Base-by-base conservation (phyloP, 2,888 invertebrate species). In the Troides aeacus region DNA sequence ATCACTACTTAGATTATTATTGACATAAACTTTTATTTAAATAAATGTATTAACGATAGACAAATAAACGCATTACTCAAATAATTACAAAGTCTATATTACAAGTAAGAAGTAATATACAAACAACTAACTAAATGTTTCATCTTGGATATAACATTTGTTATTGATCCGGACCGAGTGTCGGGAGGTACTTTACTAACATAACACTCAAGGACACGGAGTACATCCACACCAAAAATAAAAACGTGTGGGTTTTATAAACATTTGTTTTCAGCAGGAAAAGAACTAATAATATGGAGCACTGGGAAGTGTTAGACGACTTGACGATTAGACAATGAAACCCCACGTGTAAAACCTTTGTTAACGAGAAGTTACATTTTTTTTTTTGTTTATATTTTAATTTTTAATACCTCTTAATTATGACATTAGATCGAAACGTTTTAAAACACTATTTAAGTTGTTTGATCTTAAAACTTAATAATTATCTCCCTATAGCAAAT, bases 391-490 rank as follows among this genome's bases (percentile, higher is more conserved):
- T 46, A 2, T 46, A 46, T 12, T 46, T 12, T 7, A 46, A 46
- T 12, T 12, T 12, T 46, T 46, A 30, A 15, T 46, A 7, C 0
- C 46, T 10, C 2, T 15, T 50, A 50, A 50, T 15, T 50, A 50
- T 17, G 53, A 53, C 12, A 10, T 53, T 53, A 53, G 1, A 53
- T 17, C 7, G 6, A 57, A 57, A 21, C 21, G 3, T 57, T 57
- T 21, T 57, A 57, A 21, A 10, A 57, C 21, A 21, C 15, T 57
- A 8, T 23, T 24, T 59, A 15, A 59, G 15, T 10, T 24, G 24
- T 59, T 59, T 59, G 59, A 59, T 30, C 59, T 59, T 59, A 24
- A 59, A 59, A 17, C 59, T 17, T 30, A 59, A 59, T 59, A 59
- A 59, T 59, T 59, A 59, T 59, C 24, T 59, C 5, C 59, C 10